Evolutionary conservation across 2,113 vertebrate genomes (phyloP), one percentile per base, ranked within the genome.

Genomic region (Anseranas semipalmata): DNA sequence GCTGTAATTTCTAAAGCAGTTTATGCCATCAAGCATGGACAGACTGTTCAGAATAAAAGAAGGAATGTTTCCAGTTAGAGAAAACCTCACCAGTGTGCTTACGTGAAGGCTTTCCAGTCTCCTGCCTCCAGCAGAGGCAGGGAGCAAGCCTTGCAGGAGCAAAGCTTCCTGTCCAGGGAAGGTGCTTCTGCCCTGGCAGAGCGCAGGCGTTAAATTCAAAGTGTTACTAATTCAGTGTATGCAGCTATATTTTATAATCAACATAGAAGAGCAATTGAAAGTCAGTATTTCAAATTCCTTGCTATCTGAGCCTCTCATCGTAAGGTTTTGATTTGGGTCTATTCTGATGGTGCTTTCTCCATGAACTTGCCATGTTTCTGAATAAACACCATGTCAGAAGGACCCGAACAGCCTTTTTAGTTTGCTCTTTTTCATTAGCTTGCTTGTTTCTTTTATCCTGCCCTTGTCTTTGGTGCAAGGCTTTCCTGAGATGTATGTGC

Each of bases 41-140:
- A 95, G 85, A 90, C 43, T 97, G 95, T 97, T 96, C 92, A 92
- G 91, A 97, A 95, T 89, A 96, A 88, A 91, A 96, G 87, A 56
- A 83, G 62, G 74, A 95, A 90, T 1, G 0, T 90, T 97, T 95
- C 93, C 87, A 95, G 77, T 41, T 46, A 55, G 43, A 95, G 56
- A 48, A 63, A 95, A 65, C 52, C 84, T 90, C 87, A 77, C 72
- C 71, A 8, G 33, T 32, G 53, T 28, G 90, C 46, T 80, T 94
- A 46, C 0, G 27, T 76, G 87, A 95, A 83, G 84, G 37, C 33
- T 74, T 93, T 46, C 27, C 81, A 17, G 12, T 22, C 67, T 77
- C 13, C 59, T 81, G 53, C 56, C 60, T 60, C 1, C 15, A 67
- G 39, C 32, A 19, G 56, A 13, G 14, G 30, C 11, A 1, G 45